Evolutionary conservation across 2,888 invertebrate genomes (phyloP).

Genomic region (Gastracanthus pulcherrimus): DNA sequence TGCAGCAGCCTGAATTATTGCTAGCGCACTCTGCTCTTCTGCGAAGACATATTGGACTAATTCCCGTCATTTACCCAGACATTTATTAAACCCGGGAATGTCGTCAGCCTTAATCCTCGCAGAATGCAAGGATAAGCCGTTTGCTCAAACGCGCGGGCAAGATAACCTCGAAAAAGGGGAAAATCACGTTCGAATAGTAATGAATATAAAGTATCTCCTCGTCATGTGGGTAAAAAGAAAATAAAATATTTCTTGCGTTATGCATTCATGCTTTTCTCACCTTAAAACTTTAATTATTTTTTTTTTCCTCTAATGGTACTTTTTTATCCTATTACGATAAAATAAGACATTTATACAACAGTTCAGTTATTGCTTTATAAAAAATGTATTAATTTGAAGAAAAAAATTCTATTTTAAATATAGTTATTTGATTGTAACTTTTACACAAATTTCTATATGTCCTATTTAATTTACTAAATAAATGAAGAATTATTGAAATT

Average conservation of each 20-base stretch:
- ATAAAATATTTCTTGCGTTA: not conserved
- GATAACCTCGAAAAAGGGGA: not conserved
- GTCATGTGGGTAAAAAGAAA: not conserved
- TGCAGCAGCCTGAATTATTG: constrained; percentile 71
- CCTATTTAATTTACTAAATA: no score
- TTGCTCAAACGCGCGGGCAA: not conserved
- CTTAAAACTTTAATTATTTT: not conserved
- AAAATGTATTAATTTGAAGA: no score
- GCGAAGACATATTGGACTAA: constrained; percentile 72
- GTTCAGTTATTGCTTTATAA: no score
- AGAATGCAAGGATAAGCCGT: constrained; percentile 58
- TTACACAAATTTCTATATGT: no score
- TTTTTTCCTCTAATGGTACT: not conserved
- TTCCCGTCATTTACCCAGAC: constrained; percentile 73
- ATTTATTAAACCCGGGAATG: constrained; percentile 74
- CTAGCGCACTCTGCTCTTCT: constrained; percentile 61
- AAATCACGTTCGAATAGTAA: constrained; percentile 26
- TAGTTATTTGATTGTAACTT: no score
- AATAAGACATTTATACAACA: not conserved
- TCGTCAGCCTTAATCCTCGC: constrained; percentile 68
- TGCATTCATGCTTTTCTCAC: not conserved
- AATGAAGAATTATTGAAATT: no score
- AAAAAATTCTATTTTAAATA: no score
- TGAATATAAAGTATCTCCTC: not conserved
- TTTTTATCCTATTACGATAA: not conserved